Evolutionary conservation across 2,113 vertebrate species (phyloP).

Genomic region (Caloenas nicobarica): DNA sequence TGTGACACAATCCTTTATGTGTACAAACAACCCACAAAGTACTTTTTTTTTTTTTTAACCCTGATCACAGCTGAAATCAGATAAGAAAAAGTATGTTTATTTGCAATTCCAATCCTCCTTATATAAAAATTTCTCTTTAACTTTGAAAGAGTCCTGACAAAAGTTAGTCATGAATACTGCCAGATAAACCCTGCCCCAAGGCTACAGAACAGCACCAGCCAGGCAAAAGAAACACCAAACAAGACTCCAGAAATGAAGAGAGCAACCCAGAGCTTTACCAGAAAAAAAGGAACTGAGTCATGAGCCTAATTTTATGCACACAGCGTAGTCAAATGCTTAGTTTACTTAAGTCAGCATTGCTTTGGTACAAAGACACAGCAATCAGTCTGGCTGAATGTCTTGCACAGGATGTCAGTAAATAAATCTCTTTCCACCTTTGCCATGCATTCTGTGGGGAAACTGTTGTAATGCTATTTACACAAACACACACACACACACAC

Average conservation of each 20-base stretch:
- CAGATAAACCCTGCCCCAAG: neutral
- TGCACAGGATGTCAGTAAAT: neutral
- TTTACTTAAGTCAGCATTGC: neutral
- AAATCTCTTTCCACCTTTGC: neutral
- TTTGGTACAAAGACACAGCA: neutral
- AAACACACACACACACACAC: neutral
- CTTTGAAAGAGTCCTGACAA: neutral
- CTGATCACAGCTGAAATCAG: neutral
- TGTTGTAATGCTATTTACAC: conserved; percentile 35
- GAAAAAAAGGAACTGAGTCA: neutral
- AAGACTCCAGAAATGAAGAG: neutral
- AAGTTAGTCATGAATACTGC: neutral
- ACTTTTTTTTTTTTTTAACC: neutral
- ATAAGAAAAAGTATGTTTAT: neutral
- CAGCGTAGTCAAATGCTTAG: neutral
- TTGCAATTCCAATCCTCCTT: neutral
- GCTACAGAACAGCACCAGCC: neutral
- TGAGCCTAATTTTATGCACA: neutral
- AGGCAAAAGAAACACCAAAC: neutral
- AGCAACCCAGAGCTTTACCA: neutral
- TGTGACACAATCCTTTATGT: neutral
- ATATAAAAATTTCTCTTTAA: neutral
- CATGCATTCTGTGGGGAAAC: neutral
- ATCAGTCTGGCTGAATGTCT: neutral
- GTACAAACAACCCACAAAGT: neutral